Conservation (phyloP, 2,888 invertebrate genomes). For the Ashinkailepas kermadecensis region DNA sequence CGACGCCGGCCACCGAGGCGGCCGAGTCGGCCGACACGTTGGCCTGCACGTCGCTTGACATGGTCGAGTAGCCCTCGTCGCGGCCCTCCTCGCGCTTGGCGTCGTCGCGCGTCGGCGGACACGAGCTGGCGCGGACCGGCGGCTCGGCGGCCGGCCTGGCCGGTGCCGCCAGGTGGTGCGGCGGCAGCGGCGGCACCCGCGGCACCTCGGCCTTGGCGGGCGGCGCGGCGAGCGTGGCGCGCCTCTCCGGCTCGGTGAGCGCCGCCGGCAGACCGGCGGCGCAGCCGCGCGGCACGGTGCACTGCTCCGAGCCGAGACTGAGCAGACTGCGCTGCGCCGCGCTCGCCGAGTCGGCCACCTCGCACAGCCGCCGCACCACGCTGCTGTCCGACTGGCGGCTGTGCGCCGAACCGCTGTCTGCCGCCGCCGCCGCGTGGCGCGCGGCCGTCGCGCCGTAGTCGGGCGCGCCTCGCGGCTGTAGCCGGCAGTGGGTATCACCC, state of each 20-base stretch:
- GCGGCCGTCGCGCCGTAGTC: neutral
- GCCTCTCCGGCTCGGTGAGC: neutral
- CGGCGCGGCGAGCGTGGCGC: neutral
- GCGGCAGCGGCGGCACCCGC: neutral
- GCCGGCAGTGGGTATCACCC: neutral
- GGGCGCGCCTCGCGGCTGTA: neutral
- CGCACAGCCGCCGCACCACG: neutral
- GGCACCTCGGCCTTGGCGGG: neutral
- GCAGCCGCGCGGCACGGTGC: neutral
- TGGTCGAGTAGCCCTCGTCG: constrained; percentile 75
- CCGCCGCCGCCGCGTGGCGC: neutral
- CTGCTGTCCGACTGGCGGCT: neutral
- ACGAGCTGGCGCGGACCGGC: neutral
- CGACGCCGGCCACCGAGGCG: neutral
- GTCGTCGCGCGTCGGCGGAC: neutral
- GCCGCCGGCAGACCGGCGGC: neutral
- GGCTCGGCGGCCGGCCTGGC: no score
- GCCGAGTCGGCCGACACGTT: constrained; percentile 46
- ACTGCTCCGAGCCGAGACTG: neutral
- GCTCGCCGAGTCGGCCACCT: constrained; percentile 1
- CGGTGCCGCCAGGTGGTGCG: neutral
- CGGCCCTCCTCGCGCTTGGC: neutral
- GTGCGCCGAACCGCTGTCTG: neutral
- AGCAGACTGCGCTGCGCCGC: neutral
- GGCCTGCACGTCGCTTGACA: constrained; percentile 72